These are phyloP conservation scores for Sebastolobus altivelis DNA, from an alignment of 2,797 vertebrate species.

Conservation along the genomic window DNA sequence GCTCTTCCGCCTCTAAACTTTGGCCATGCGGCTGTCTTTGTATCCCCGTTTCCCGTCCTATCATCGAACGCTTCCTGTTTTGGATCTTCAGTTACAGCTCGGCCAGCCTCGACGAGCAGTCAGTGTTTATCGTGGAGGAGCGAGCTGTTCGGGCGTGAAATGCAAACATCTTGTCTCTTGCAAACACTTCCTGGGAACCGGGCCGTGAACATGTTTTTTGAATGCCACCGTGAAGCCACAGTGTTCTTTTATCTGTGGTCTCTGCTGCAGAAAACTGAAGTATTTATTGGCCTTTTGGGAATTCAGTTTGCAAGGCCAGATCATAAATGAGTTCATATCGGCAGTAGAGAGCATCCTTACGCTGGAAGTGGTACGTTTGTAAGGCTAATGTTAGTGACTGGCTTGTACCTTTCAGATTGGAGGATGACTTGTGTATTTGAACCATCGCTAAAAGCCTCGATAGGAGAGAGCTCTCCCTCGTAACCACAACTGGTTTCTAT, in stretches of 20 bases:
- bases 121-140: slow-evolving; percentile 17
- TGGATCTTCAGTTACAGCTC: slow-evolving; percentile 15
- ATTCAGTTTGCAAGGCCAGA: not conserved
- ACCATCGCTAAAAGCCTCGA: slow-evolving; percentile 18
- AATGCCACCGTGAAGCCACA: not conserved
- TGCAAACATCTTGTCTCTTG: slow-evolving; percentile 23
- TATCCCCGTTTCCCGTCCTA: not conserved
- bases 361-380: slow-evolving; percentile 13
- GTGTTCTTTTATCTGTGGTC: not conserved
- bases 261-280: not conserved
- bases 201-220: slow-evolving; percentile 1
- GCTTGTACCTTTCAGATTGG: not conserved
- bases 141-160: not conserved
- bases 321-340: slow-evolving; percentile 12
- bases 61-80: slow-evolving; percentile 43
- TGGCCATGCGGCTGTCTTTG: not conserved
- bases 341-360: not conserved
- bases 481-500: not conserved
- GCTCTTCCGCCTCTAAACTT: not conserved
- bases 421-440: not conserved
- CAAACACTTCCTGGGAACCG: slow-evolving; percentile 3
- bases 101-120: not conserved
- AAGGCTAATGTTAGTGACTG: not conserved
- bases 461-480: not conserved
- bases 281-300: not conserved